Base-by-base conservation (phyloP, 2,888 invertebrate genomes). In the Blera fallax region DNA sequence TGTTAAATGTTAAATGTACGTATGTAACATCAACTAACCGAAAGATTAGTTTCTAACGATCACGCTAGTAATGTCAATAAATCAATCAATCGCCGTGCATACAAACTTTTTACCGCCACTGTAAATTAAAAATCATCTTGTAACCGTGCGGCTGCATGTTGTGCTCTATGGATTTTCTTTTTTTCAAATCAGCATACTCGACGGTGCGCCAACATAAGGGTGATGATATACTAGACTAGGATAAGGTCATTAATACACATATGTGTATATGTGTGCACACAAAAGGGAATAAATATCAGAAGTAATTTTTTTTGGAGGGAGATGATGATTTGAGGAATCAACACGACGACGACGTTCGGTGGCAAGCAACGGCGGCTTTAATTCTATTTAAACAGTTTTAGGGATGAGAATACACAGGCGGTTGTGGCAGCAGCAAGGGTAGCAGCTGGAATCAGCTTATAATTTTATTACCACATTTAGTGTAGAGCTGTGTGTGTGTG, bases 381-480 rank as follows among this genome's bases (percentile, higher is more conserved):
- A 85, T 81, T 81, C 65, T 65, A 76, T 65, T 60, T 77, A 81
- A 85, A 76, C 54, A 27, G 65, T 76, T 85, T 72, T 62, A 70
- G 76, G 76, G 72, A 76, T 81, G 85, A 67, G 54, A 24, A 50
- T 40, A 50, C 73, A 64, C 62, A 72, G 45, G 14, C 50, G 64
- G 37, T 43, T 52, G 45, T 27, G 37, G 40, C 50, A 10, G 18
- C n/a, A 60, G 45, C 34, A 18, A 43, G 69, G 65, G 62, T 56
- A 62, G 76, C 84, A 85, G 80, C 70, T 85, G 76, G 81, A 85
- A 81, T 81, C 72, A 76, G 81, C 85, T 85, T 85, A 85, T 85
- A 85, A 85, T 85, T 85, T 81, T 81, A 85, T 85, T 81, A 77
- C 81, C 84, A 69, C 50, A 80, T 62, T 45, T 32, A 78, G 58